Base-by-base conservation (phyloP, 2,113 vertebrate species). In the Toxostoma redivivum region DNA sequence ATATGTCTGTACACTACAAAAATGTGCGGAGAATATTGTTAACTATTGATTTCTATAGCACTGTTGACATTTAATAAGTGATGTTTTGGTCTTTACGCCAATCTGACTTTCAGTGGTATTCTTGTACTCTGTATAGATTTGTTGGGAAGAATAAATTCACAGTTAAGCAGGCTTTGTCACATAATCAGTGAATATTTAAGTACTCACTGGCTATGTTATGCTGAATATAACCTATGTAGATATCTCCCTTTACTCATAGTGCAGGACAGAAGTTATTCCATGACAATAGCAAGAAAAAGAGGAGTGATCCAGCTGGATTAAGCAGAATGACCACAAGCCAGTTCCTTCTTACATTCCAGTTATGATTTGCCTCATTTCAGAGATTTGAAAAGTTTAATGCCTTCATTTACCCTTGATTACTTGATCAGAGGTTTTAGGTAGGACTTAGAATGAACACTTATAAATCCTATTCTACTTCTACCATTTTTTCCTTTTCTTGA, bases 201-300 rank as follows among this genome's bases (percentile, higher is more conserved):
- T 31, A 21, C n/a, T 28, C 3, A 19, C 13, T 1, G 24, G 3
- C 12, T 86, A 5, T 70, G 47, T 78, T 1, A 0, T 93, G 78
- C 8, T 71, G 31, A 67, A 6, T 18, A 7, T 78, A 24, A 37
- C 35, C 19, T 61, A 3, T 4, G 4, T 72, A 31, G 21, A 50
- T n/a, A 31, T 79, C 2, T 2, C 7, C 10, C 18, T 13, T 35
- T 83, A 33, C 14, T 50, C 2, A 0, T 3, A 37, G 20, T 40
- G 18, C 24, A n/a, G 44, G 21, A 38, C 24, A 51, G 19, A 82
- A 79, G 12, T 48, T 72, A 53, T 3, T 90, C 57, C 18, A 3
- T 79, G 57, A 10, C 11, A 15, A 1, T 21, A 60, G 27, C 12
- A 48, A 42, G 35, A 54, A 25, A 76, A 90, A 64, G 51, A 30